These are phyloP conservation scores for Riptortus pedestris DNA, from an alignment of 1,140 invertebrate genomes.

Conservation along the genomic window DNA sequence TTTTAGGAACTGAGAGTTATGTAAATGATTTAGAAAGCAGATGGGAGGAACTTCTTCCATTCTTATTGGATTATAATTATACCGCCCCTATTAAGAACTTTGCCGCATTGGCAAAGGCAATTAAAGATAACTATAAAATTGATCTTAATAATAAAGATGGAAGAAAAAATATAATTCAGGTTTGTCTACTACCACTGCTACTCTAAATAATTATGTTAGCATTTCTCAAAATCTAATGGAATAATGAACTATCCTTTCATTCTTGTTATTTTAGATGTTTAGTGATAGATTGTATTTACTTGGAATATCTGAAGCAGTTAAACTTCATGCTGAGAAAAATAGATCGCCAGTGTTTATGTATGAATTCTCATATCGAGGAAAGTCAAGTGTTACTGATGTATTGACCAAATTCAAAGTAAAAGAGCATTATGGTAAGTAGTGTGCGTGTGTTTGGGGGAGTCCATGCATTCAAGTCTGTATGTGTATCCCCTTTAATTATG, in stretches of 20 bases:
- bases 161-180: neutral
- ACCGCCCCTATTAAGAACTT: slow-evolving; percentile 20
- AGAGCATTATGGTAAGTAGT: slow-evolving; percentile 7
- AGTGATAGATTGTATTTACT: neutral
- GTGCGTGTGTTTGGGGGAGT: neutral
- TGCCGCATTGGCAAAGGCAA: slow-evolving; percentile 17
- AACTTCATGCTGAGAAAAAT: neutral
- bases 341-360: neutral
- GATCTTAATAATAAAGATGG: neutral
- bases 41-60: slow-evolving; percentile 30
- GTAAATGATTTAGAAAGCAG: slow-evolving; percentile 28
- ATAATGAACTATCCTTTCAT: neutral
- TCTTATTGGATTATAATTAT: slow-evolving; percentile 30
- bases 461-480: neutral
- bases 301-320: neutral
- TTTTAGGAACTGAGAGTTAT: slow-evolving; percentile 15
- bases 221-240: neutral
- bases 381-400: neutral
- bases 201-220: neutral
- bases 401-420: neutral
- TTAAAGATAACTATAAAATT: slow-evolving; percentile 26
- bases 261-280: neutral
- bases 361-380: neutral
- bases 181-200: neutral
- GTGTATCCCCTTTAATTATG: neutral